Evolutionary conservation across 2,797 vertebrate species (phyloP), one percentile per base, ranked within the genome.

Genomic region (Neomorphus geoffroyi): DNA sequence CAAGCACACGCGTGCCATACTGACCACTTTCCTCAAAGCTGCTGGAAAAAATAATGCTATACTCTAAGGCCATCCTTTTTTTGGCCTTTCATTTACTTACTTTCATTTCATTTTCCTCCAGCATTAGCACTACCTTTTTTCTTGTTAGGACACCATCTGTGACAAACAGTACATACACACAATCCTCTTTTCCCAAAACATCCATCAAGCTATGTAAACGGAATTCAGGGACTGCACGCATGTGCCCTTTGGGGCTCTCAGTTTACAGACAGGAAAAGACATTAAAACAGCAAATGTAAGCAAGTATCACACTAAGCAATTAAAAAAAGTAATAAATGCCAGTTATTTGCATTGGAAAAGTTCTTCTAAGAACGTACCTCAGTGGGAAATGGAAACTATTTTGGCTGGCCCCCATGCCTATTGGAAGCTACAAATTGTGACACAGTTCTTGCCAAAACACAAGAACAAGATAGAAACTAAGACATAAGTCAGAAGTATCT

Each of bases 221-320:
- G 60, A 93, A 89, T 92, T 78, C 60, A 91, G 65, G 9, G 56
- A 93, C 90, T 89, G 86, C 83, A 85, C 1, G 5, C 37, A 60
- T 6, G 33, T 46, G 66, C 71, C 80, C 71, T 80, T 33, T 35
- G 92, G 65, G 90, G 82, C 61, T 87, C 88, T 95, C 84, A 12
- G 48, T 82, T 95, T 94, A 89, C 84, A 82, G 78, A 69, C 86
- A 94, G 94, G 88, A 93, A 95, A 93, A 94, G 50, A 70, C 80
- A 94, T 86, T 95, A 79, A 88, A 94, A 50, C 43, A 88, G 91
- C 87, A 95, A 93, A 95, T 70, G 57, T 69, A 95, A 95, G 86
- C 86, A 93, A 91, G 50, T 54, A 94, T 88, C 56, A 64, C 53
- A 80, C 58, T 32, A 93, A 87, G 79, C 79, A 92, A 93, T 91